Evolutionary conservation across 2,113 vertebrate species (phyloP).

Genomic region (Synchiropus splendidus): DNA sequence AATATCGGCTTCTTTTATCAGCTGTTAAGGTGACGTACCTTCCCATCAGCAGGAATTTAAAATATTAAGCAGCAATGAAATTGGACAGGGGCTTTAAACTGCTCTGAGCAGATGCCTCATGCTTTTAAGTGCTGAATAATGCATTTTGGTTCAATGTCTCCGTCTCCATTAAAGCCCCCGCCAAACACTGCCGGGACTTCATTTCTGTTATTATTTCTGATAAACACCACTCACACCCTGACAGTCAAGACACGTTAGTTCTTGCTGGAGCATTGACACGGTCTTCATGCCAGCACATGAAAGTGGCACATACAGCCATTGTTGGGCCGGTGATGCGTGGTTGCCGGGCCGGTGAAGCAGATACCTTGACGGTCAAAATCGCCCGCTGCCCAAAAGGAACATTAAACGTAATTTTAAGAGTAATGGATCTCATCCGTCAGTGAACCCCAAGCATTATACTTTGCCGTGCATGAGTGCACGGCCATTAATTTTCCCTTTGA

Average conservation of each 20-base stretch:
- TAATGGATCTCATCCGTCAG: slow-evolving; percentile 72
- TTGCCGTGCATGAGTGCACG: slow-evolving; percentile 37
- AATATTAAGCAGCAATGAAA: slow-evolving; percentile 56
- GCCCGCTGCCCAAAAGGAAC: slow-evolving; percentile 59
- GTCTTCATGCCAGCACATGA: too few relatives aligned
- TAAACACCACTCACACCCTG: slow-evolving; percentile 40
- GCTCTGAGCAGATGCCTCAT: slow-evolving; percentile 48
- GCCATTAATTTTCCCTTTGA: slow-evolving; percentile 48
- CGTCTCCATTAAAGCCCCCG: slow-evolving; percentile 45
- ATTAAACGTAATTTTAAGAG: slow-evolving; percentile 67
- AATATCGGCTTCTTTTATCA: slow-evolving; percentile 22
- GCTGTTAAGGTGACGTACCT: slow-evolving; percentile 18
- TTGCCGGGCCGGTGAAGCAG: slow-evolving; percentile 28
- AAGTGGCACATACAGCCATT: too few relatives aligned
- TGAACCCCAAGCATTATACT: slow-evolving; percentile 58
- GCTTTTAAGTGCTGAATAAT: slow-evolving; percentile 66
- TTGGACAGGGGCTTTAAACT: slow-evolving; percentile 47
- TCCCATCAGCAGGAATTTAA: slow-evolving; percentile 42
- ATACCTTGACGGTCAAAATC: slow-evolving; percentile 48
- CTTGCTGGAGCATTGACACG: too few relatives aligned
- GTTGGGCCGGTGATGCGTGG: neutral
- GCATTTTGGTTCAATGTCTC: slow-evolving; percentile 59
- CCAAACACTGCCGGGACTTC: slow-evolving; percentile 46
- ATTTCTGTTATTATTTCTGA: slow-evolving; percentile 44
- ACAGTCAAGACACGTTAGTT: slow-evolving; percentile 33